Percentiles rank a stretch among this genome's conserved stretches.
Evolutionary conservation across 2,113 vertebrate species (phyloP).

Genomic region (Leptocoma aspasia): DNA sequence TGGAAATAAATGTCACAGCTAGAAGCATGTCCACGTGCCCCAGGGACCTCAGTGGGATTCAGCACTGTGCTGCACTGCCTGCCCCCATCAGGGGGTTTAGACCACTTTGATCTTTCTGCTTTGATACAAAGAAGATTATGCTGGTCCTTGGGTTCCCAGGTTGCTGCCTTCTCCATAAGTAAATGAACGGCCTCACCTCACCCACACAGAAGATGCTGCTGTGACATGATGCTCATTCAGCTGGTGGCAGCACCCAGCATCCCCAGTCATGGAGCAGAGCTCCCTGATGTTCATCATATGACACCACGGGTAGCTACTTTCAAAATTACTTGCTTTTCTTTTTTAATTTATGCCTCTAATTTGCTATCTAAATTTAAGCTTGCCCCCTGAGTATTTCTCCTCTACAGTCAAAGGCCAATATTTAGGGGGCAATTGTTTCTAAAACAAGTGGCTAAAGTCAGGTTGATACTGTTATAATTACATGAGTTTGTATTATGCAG

Average conservation of each 20-base stretch:
- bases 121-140: not conserved
- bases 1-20: not conserved
- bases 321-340: not conserved
- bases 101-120: not conserved
- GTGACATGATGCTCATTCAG: not conserved
- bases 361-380: slow-evolving; percentile 7
- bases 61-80: fast-evolving
- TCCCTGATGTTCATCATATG: fast-evolving
- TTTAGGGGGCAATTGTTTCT: not conserved
- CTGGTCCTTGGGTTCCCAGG: not conserved
- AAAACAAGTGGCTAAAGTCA: not conserved
- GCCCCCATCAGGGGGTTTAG: not conserved
- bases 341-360: not conserved
- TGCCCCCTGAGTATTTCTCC: not conserved
- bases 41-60: not conserved
- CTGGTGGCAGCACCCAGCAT: not conserved
- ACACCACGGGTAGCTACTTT: not conserved
- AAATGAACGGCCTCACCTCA: not conserved
- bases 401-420: not conserved
- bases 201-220: not conserved
- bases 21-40: not conserved
- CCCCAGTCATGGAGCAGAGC: not conserved
- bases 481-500: not conserved
- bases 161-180: fast-evolving
- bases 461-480: not conserved